Conservation (phyloP, 1,140 invertebrate genomes). For the Caenorhabditis briggsae region DNA sequence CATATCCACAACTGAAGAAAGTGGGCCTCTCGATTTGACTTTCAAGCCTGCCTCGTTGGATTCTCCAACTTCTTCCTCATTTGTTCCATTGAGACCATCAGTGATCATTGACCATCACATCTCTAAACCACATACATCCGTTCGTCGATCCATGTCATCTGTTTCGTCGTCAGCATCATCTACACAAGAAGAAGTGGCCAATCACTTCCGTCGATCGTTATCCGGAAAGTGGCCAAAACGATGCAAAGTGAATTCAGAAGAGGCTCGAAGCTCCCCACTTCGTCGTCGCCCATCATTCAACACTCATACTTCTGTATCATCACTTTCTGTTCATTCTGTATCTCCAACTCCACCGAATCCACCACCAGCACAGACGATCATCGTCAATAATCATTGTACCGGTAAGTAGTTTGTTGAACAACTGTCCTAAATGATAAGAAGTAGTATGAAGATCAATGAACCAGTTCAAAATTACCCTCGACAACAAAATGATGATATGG, state of each 20-base stretch:
- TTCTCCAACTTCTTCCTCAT: slow-evolving; percentile 34
- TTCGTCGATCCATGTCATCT: slow-evolving; percentile 37
- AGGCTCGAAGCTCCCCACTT: slow-evolving; percentile 19
- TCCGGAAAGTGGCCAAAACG: slow-evolving; percentile 39
- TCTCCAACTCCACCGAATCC: slow-evolving; percentile 22
- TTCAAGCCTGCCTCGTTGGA: slow-evolving; percentile 35
- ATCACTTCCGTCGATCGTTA: slow-evolving; percentile 32
- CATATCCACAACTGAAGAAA: slow-evolving; percentile 21
- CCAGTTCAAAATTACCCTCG: too few species aligned
- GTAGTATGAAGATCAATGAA: too few species aligned
- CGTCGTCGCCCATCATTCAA: slow-evolving; percentile 43
- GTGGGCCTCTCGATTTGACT: slow-evolving; percentile 30
- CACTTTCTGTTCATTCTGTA: slow-evolving; percentile 23
- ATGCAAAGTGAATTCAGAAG: slow-evolving; percentile 44
- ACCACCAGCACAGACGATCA: background rate
- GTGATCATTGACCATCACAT: slow-evolving; percentile 48
- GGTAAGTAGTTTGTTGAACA: background rate
- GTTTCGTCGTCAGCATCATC: slow-evolving; percentile 15
- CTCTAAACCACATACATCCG: slow-evolving; percentile 21
- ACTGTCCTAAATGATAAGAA: background rate
- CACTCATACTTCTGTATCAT: slow-evolving; percentile 39
- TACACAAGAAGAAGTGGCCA: slow-evolving; percentile 28
- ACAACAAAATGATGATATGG: too few species aligned
- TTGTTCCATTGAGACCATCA: slow-evolving; percentile 31
- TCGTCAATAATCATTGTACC: slow-evolving; percentile 31